phyloP scores from a whole-genome alignment of 2,797 vertebrate genomes.

The Natrix natrix region DNA sequence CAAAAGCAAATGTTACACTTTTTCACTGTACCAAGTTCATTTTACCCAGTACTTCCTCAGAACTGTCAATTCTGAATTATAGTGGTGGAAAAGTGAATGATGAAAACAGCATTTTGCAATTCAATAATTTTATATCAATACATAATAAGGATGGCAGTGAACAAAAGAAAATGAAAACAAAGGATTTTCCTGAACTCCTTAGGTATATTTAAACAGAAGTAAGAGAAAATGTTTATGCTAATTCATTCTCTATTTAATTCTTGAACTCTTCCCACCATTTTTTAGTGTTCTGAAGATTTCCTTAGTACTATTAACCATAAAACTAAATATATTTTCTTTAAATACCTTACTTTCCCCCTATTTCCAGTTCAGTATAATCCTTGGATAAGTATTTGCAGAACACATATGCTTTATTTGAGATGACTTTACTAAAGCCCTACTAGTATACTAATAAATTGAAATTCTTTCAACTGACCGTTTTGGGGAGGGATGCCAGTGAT shows the following conservation, averaged over 20 bases:
- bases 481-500: background rate
- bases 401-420: background rate
- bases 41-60: slow-evolving; percentile 7
- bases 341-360: background rate
- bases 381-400: background rate
- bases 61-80: slow-evolving; percentile 30
- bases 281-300: background rate
- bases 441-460: background rate
- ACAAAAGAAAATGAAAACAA: background rate
- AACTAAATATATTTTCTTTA: background rate
- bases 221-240: background rate
- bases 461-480: background rate
- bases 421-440: background rate
- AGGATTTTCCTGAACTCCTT: background rate
- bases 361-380: background rate
- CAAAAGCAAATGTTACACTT: slow-evolving; percentile 27
- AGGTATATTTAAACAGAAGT: background rate
- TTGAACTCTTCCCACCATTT: background rate
- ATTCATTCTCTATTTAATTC: background rate
- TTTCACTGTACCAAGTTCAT: slow-evolving; percentile 32
- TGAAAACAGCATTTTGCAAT: slow-evolving; percentile 20
- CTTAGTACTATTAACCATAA: background rate
- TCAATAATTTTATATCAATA: background rate
- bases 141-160: background rate
- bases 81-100: slow-evolving; percentile 31